These are phyloP conservation scores for Rhamphomyia laevipes DNA, from an alignment of 2,888 invertebrate species.

Conservation along the genomic window DNA sequence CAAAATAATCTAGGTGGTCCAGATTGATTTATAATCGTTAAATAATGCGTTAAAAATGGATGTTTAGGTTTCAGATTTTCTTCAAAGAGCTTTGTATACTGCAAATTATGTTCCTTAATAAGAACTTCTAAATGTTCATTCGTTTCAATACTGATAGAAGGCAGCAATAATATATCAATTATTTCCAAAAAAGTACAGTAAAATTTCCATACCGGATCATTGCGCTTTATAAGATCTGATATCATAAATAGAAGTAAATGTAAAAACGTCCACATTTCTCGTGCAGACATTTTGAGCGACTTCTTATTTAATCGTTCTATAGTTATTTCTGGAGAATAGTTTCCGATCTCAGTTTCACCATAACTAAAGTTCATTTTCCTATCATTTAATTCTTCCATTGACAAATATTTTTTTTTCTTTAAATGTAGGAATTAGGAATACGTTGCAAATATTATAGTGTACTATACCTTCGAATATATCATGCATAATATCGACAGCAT, in stretches of 20 bases:
- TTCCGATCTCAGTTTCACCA: slow-evolving; percentile 7
- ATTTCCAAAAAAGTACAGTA: slow-evolving; percentile 9
- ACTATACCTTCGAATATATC: slow-evolving; percentile 9
- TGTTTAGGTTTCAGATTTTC: slow-evolving; percentile 5
- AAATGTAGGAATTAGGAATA: slow-evolving; percentile 5
- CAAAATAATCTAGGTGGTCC: slow-evolving; percentile 7
- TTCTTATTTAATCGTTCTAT: slow-evolving; percentile 3
- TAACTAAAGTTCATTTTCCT: slow-evolving; percentile 2
- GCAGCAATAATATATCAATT: slow-evolving; percentile 9
- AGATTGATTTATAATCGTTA: slow-evolving; percentile 3
- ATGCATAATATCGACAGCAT: no score
- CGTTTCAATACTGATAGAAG: not conserved
- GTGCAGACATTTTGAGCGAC: slow-evolving; percentile 6
- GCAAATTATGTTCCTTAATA: not conserved
- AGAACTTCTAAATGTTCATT: not conserved
- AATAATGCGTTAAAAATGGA: slow-evolving; percentile 7
- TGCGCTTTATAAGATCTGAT: not conserved
- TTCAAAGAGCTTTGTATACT: not conserved
- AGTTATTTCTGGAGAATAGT: slow-evolving; percentile 2
- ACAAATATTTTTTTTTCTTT: slow-evolving; percentile 3
- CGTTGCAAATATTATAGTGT: slow-evolving; percentile 9
- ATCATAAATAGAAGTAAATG: slow-evolving; percentile 11
- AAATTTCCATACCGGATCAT: slow-evolving; percentile 6
- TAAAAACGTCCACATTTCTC: slow-evolving; percentile 11
- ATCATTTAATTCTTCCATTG: slow-evolving; percentile 1